Percentiles rank a stretch among this genome's conserved stretches.
These are phyloP conservation scores for Zootoca vivipara DNA, from an alignment of 2,113 vertebrate species.

Conservation along the genomic window DNA sequence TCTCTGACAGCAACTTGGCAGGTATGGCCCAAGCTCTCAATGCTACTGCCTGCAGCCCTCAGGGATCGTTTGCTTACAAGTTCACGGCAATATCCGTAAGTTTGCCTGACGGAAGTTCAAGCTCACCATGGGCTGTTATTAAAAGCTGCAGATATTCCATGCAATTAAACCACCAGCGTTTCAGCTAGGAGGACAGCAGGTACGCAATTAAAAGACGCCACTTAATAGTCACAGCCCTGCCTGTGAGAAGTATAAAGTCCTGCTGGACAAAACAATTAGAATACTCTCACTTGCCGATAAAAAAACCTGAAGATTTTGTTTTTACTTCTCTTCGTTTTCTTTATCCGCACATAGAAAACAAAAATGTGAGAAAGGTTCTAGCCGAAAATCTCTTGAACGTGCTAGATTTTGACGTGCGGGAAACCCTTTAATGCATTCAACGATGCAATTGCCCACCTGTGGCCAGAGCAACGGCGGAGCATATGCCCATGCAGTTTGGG, in stretches of 20 bases:
- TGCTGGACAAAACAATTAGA: not conserved
- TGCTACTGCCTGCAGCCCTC: not conserved
- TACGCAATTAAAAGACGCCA: not conserved
- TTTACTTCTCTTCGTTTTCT: too few relatives aligned
- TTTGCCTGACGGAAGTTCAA: not conserved
- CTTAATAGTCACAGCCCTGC: not conserved
- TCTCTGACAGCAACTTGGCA: too few relatives aligned
- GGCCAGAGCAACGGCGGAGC: not conserved
- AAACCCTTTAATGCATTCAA: not conserved
- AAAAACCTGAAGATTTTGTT: too few relatives aligned
- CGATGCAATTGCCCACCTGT: not conserved
- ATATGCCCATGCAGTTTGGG: too few relatives aligned
- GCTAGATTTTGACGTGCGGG: not conserved
- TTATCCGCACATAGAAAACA: not conserved
- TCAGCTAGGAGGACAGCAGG: not conserved
- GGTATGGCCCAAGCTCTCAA: too few relatives aligned
- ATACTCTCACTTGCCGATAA: too few relatives aligned
- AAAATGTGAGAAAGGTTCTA: not conserved
- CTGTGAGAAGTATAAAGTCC: not conserved
- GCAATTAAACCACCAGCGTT: not conserved
- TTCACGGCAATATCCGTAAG: not conserved
- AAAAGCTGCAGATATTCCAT: not conserved
- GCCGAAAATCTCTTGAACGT: not conserved
- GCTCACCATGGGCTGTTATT: not conserved
- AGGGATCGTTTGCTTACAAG: not conserved